phyloP scores from a whole-genome alignment of 1,140 invertebrate genomes.

The Zophobas morio region DNA sequence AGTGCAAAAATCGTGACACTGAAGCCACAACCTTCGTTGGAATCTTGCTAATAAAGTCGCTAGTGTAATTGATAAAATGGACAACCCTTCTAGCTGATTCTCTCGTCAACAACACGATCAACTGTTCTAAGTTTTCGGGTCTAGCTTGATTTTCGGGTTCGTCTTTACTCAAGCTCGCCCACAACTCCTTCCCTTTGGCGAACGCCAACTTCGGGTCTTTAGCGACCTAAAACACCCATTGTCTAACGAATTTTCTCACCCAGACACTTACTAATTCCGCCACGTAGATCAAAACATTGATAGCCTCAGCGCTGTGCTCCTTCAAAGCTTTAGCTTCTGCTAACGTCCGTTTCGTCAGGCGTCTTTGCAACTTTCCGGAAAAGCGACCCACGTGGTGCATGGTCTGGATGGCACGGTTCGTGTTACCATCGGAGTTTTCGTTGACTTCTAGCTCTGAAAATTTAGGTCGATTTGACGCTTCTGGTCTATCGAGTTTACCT shows the following conservation, averaged over 20 bases:
- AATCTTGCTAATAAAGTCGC: slow-evolving; percentile 71
- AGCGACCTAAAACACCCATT: slow-evolving; percentile 72
- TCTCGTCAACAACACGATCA: slow-evolving; percentile 80
- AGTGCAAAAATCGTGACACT: slow-evolving; percentile 52
- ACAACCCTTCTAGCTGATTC: slow-evolving; percentile 83
- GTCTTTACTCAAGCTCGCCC: slow-evolving; percentile 78
- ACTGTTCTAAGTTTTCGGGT: slow-evolving; percentile 81
- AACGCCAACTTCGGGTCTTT: slow-evolving; percentile 83
- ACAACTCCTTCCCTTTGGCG: slow-evolving; percentile 80
- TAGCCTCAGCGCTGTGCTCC: slow-evolving; percentile 83
- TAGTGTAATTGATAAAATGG: slow-evolving; percentile 81
- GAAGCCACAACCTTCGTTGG: slow-evolving; percentile 66
- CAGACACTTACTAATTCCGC: slow-evolving; percentile 78
- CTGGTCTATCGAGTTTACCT: neutral
- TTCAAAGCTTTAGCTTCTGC: slow-evolving; percentile 82
- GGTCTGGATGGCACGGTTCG: slow-evolving; percentile 76
- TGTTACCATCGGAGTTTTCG: slow-evolving; percentile 51
- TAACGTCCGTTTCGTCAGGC: slow-evolving; percentile 81
- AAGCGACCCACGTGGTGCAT: slow-evolving; percentile 83
- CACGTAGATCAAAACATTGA: slow-evolving; percentile 81
- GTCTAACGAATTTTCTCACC: neutral
- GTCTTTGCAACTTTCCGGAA: slow-evolving; percentile 77
- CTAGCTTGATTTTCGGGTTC: slow-evolving; percentile 88
- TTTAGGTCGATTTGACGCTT: neutral
- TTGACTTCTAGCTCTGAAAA: slow-evolving; percentile 21